Evolutionary conservation across 2,888 invertebrate species (phyloP), one percentile per base, ranked within the genome.

Genomic region (Leucophenga maculata): DNA sequence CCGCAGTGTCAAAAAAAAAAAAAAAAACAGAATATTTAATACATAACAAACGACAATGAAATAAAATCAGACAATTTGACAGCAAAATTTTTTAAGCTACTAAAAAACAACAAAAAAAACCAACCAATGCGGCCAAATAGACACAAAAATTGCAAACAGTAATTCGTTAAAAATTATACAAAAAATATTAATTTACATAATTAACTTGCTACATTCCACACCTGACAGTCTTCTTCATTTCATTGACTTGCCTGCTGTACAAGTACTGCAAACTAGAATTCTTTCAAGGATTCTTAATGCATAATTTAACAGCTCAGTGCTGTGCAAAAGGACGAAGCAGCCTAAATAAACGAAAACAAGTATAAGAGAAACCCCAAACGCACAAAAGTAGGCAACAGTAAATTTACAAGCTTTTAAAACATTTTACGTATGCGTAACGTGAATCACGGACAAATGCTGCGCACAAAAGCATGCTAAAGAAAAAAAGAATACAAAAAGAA

Each of bases 141-240:
- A 65, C 57, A 68, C 72, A 16, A 62, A 76, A 54, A 54, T 6
- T 18, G 20, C 11, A 20, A 54, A 57, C 31, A 31, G 44, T 44
- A 60, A 50, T 6, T 1, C 16, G 13, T 44, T 39, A 32, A 39
- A 18, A 83, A 82, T 83, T 80, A 76, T 72, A 80, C 3, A 76
- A 71, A 73, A 80, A 73, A 73, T 80, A 76, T 76, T 83, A 76
- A 83, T 80, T 80, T 80, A 75, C 80, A 80, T 83, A 80, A 78
- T 76, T 73, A 75, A 75, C 76, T 78, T 73, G n/a, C 39, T 39
- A 39, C 60, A 59, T 57, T 57, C 26, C 26, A 26, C 26, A 39
- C 6, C 39, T 11, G 8, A 39, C 13, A 39, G 8, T 1, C n/a
- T n/a, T 55, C 20, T 55, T 26, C 22, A 26, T 1, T 2, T 26